Evolutionary conservation across 2,113 vertebrate genomes (phyloP), one percentile per base, ranked within the genome.

Genomic region (Oncorhynchus gorbuscha): DNA sequence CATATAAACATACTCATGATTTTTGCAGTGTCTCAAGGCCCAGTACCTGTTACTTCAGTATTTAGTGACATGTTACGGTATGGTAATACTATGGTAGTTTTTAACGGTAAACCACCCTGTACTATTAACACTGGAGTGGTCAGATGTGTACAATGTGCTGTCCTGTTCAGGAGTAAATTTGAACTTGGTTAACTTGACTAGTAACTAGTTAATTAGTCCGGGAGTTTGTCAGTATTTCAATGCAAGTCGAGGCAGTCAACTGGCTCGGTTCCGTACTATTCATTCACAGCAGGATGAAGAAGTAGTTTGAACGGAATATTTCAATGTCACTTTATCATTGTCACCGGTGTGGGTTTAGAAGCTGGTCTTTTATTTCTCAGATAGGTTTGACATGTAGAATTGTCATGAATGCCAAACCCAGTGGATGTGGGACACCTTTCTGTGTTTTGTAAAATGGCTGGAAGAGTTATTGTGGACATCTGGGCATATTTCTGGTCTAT

Each of bases 321-420:
- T 82, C 69, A 58, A 3, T 3, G 77, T 78, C 74, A 75, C 82
- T 89, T 84, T 78, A 86, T 77, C 75, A 74, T 26, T 22, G 69
- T 76, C 6, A 12, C 79, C 32, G 7, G 85, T 79, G 2, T 2
- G 79, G 81, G 14, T 65, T 55, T 18, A 59, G 35, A 85, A 90
- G 89, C 88, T 51, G 89, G 85, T 76, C 85, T 88, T 87, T 82
- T 71, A 32, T 78, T 66, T 48, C 65, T 30, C 20, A 5, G 64
- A 73, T 68, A 9, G 78, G 76, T 78, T 65, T 16, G 11, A 79
- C 39, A 8, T 76, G 85, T 87, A 68, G 77, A 85, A 45, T 55
- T 16, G 51, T 76, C 67, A 62, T 24, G 51, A 76, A 87, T 90
- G 87, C 86, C 90, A 92, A 91, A 90, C 74, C 45, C 72, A 71